Conservation (phyloP, 2,888 invertebrate species). For the Acanthopleura granulata region DNA sequence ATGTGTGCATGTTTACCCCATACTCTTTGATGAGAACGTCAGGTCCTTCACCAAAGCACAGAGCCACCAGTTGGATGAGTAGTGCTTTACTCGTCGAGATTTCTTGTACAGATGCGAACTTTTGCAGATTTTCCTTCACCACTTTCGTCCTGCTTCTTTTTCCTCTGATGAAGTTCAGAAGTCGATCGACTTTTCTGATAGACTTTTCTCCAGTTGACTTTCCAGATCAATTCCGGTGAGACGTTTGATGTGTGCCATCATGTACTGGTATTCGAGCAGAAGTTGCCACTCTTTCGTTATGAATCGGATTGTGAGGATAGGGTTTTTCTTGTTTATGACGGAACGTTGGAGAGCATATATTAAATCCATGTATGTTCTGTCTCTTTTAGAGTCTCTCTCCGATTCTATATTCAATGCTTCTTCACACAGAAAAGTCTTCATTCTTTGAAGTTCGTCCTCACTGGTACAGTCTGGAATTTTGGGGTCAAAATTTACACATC, state of each 20-base stretch:
- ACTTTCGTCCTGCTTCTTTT: neutral
- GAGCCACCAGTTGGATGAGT: neutral
- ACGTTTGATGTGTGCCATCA: neutral
- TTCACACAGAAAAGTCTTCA: neutral
- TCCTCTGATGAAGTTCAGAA: neutral
- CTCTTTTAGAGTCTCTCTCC: too few species aligned
- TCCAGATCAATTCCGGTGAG: neutral
- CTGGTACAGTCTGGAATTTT: neutral
- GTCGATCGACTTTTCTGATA: neutral
- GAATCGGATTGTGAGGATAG: neutral
- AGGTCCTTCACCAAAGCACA: neutral
- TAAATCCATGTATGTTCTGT: neutral
- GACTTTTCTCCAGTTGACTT: neutral
- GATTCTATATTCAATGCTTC: too few species aligned
- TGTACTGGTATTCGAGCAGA: constrained; percentile 9
- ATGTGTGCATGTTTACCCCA: neutral
- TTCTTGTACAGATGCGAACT: neutral
- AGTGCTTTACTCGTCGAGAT: neutral
- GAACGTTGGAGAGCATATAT: neutral
- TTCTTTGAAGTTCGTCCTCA: neutral
- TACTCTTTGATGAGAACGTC: neutral
- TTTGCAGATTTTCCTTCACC: neutral
- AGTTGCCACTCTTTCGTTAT: constrained; percentile 14
- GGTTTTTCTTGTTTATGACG: neutral
- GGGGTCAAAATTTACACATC: too few species aligned